Evolutionary conservation across 2,888 invertebrate genomes (phyloP), one percentile per base, ranked within the genome.

Genomic region (Microctonus hyperodae): DNA sequence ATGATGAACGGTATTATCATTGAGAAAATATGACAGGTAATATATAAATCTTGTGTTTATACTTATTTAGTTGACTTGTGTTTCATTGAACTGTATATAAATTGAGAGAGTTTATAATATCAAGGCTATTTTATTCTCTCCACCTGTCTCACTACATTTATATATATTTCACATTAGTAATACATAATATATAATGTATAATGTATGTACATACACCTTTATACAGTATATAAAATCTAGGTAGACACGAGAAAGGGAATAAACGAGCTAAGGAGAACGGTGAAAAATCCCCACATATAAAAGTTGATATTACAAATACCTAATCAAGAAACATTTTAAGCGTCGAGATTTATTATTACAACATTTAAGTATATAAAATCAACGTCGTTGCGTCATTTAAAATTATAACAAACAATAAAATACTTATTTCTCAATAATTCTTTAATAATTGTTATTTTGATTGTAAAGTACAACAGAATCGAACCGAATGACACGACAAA

Each of bases 211-310:
- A 50, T 13, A 23, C 25, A 37, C 40, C 7, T 40, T n/a, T 40
- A 23, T 16, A 44, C 16, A 16, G 7, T 40, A n/a, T n/a, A 16
- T 6, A 16, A n/a, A 44, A 1, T 44, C 13, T 4, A 35, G 11
- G 48, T 16, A 22, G 28, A 23, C 53, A 37, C 53, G 62, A 62
- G 62, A 53, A 62, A 62, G 62, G 62, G 16, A 53, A 62, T 62
- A 53, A 62, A 62, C 62, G 31, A 53, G 62, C 53, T 10, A 5
- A 53, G 35, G 53, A 62, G 62, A 62, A 62, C 25, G 53, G 33
- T 28, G 48, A n/a, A 37, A 37, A 51, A 20, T n/a, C 25, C 28
- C 10, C 25, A 44, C 44, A 56, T n/a, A 35, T 48, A 44, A 25
- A 11, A 61, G 51, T n/a, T 22, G 5, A 11, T 61, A 31, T 16